A percentile compares a stretch with the other conserved stretches of the same genome.
Conservation (phyloP, 2,888 invertebrate species). For the Fissipunctia ypsillon region DNA sequence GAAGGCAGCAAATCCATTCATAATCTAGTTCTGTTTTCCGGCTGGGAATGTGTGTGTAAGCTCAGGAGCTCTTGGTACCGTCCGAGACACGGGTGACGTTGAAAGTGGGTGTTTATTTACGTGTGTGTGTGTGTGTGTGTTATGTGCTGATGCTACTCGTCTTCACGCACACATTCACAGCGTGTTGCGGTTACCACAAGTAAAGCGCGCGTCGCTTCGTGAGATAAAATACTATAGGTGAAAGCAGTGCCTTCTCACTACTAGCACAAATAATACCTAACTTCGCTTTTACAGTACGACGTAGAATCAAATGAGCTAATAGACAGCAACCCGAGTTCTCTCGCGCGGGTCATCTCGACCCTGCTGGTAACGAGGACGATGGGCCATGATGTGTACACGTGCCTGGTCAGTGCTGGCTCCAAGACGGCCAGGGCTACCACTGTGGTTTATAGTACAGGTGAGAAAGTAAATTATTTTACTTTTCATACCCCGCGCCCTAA, state of each 20-base stretch:
- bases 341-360: slow-evolving; percentile 93
- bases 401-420: slow-evolving; percentile 92
- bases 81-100: too few relatives aligned
- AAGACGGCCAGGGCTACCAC: slow-evolving; percentile 91
- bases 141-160: too few relatives aligned
- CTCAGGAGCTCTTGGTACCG: too few relatives aligned
- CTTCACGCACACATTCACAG: too few relatives aligned
- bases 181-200: not conserved
- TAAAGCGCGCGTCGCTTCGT: not conserved
- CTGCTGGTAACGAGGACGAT: slow-evolving; percentile 93
- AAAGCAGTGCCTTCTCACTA: not conserved
- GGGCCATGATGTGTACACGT: slow-evolving; percentile 93
- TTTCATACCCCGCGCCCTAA: too few relatives aligned
- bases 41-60: too few relatives aligned
- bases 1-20: too few relatives aligned
- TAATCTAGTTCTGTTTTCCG: too few relatives aligned
- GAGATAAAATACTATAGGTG: not conserved
- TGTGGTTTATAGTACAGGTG: slow-evolving; percentile 88
- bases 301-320: slow-evolving; percentile 91
- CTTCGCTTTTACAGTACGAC: slow-evolving; percentile 87
- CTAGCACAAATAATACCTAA: not conserved
- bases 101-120: too few relatives aligned
- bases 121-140: too few relatives aligned
- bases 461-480: slow-evolving; percentile 31
- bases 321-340: slow-evolving; percentile 88